phyloP scores from a whole-genome alignment of 2,888 invertebrate species.

The Halictus ligatus region DNA sequence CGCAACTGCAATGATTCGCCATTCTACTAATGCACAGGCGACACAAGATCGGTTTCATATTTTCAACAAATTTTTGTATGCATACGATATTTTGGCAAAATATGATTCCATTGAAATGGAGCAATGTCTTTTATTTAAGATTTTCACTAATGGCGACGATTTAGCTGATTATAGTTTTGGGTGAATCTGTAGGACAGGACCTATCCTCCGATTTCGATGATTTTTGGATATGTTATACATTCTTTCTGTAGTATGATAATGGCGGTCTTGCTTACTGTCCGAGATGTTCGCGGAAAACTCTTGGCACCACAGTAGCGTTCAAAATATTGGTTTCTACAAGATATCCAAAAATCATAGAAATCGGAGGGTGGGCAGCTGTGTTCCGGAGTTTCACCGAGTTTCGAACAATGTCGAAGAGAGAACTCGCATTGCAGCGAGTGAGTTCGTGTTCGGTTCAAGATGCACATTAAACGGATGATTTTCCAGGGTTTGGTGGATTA shows the following conservation, averaged over 20 bases:
- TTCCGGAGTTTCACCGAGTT: not conserved
- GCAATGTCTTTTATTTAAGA: no score
- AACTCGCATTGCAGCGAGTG: not conserved
- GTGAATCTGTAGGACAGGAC: not conserved
- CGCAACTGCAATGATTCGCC: not conserved
- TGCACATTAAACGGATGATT: slow-evolving; percentile 6
- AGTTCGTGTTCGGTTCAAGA: not conserved
- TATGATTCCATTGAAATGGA: not conserved
- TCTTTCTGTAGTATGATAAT: no score
- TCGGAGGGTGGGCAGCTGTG: not conserved
- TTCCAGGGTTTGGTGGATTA: slow-evolving; percentile 96
- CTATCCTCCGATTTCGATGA: not conserved
- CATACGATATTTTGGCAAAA: not conserved
- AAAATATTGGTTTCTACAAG: not conserved
- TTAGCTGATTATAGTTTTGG: slow-evolving; percentile 1
- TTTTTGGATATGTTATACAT: not conserved
- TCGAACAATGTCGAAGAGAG: not conserved
- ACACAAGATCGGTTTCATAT: not conserved
- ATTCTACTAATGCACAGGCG: not conserved
- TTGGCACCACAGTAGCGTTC: no score
- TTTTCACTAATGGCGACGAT: not conserved
- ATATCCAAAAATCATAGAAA: not conserved
- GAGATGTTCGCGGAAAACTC: no score
- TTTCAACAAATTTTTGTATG: no score
- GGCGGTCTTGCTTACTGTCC: no score